These are phyloP conservation scores for Nymphalis urticae DNA, from an alignment of 2,888 invertebrate genomes.

Conservation along the genomic window DNA sequence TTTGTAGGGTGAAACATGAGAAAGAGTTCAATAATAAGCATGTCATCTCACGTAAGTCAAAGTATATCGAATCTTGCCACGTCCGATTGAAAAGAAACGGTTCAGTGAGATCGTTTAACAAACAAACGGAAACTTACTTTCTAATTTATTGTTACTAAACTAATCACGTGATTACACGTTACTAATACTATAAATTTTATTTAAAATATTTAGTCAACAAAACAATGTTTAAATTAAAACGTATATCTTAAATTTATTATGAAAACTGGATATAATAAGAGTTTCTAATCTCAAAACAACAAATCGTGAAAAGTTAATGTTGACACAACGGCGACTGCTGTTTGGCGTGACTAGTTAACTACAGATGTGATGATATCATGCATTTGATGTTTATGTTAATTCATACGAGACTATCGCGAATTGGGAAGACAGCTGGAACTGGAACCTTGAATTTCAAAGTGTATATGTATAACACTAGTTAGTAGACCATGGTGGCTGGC, in stretches of 20 bases:
- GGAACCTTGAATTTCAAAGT: neutral
- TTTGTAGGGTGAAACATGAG: no score
- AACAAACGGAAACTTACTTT: neutral
- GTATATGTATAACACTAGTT: no score
- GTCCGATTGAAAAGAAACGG: conserved; percentile 9
- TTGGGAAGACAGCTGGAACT: conserved; percentile 10
- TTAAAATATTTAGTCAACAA: neutral
- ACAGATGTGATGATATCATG: conserved; percentile 25
- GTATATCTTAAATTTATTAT: no score
- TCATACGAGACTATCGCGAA: conserved; percentile 13
- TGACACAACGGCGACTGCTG: conserved; percentile 18
- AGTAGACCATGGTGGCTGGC: neutral
- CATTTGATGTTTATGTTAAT: conserved; percentile 26
- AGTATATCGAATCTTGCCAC: neutral
- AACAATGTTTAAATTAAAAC: no score
- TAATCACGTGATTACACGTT: neutral
- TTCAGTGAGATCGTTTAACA: neutral
- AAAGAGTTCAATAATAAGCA: no score
- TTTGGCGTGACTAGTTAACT: conserved; percentile 20
- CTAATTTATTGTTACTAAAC: conserved; percentile 1
- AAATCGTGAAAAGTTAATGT: conserved; percentile 14
- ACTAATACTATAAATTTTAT: neutral
- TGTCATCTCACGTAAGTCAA: neutral
- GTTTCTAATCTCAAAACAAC: neutral
- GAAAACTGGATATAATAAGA: neutral